Base-by-base conservation (phyloP, 1,140 invertebrate genomes). In the Drosophila busckii region DNA sequence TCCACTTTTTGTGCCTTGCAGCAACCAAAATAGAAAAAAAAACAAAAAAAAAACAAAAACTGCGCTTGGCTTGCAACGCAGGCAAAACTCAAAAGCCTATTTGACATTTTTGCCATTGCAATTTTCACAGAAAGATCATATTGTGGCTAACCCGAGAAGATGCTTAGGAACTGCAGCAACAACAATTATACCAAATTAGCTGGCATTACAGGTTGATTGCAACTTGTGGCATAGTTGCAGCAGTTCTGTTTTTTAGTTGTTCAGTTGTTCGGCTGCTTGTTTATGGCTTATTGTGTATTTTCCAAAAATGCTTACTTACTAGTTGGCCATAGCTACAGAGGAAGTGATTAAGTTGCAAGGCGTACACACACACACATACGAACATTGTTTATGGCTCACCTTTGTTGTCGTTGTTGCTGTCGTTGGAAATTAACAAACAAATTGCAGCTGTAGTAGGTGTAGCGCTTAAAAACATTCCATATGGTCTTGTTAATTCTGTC, bases 151-250 rank as follows among this genome's bases (percentile, higher is more conserved):
- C 60, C 42, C 38, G 41, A n/a, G n/a, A 48, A 54, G 70, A 65
- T 70, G 60, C 44, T 44, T 45, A 41, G 23, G 44, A 53, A 19
- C 20, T 28, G 35, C 60, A 49, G 28, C 37, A 55, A 59, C 64
- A 69, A 82, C 60, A 73, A 78, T 71, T 78, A 80, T 73, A 65
- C 73, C 73, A 73, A n/a, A 78, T 82, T 78, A 78, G 73, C 13
- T 78, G 75, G 63, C 73, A 78, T 82, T 78, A 78, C 75, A 78
- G 73, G 68, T 78, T 78, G 73, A 80, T 78, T 78, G 70, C 59
- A 44, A 59, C 35, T 34, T 32, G n/a, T 70, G 66, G 66, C 45
- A 76, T 76, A 67, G 34, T 63, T 75, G 62, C 45, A n/a, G n/a
- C n/a, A n/a, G n/a, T 68, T 28, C 4, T 29, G 15, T 6, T 46